Evolutionary conservation across 2,888 invertebrate genomes (phyloP), one percentile per base, ranked within the genome.

Genomic region (Mechanitis messenoides): DNA sequence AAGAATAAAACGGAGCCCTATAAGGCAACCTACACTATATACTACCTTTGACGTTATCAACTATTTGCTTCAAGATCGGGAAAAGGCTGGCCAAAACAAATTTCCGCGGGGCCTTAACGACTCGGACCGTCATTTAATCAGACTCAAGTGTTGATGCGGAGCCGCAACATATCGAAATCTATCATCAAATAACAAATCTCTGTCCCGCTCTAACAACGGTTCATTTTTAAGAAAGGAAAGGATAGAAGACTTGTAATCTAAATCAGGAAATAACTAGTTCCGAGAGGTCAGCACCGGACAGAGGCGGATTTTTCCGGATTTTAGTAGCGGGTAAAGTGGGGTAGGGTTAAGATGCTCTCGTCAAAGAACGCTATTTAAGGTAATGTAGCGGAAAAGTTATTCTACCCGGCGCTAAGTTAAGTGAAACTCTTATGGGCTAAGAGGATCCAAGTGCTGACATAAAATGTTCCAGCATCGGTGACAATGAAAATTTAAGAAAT

Each of bases 71-170:
- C 71, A 71, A 78, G 74, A 78, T 75, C 72, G 68, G 68, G 76
- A 76, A 79, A 76, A 77, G 80, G 80, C 77, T 76, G 77, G 71
- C 72, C 76, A 74, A 77, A 75, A 76, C 79, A 78, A 79, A 80
- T 79, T 77, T 78, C 77, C 78, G 78, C 74, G 77, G 72, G 66
- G 57, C 68, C 80, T 74, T 80, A 83, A 84, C 84, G 79, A 79
- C 73, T 70, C 61, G 72, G 76, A 76, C 80, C 79, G 83, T 72
- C 81, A 80, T 86, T 85, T 85, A 85, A 86, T 86, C 85, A 84
- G 83, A 72, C 79, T 77, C 79, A 74, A 83, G 84, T 79, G 84
- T 79, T 80, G 84, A 85, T 82, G 79, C 74, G 78, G 78, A 68
- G 75, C 79, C 74, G 63, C 77, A 72, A 66, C 71, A 70, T 75